These are phyloP conservation scores for Odontocerum albicorne DNA, from an alignment of 2,888 invertebrate species.

Conservation along the genomic window DNA sequence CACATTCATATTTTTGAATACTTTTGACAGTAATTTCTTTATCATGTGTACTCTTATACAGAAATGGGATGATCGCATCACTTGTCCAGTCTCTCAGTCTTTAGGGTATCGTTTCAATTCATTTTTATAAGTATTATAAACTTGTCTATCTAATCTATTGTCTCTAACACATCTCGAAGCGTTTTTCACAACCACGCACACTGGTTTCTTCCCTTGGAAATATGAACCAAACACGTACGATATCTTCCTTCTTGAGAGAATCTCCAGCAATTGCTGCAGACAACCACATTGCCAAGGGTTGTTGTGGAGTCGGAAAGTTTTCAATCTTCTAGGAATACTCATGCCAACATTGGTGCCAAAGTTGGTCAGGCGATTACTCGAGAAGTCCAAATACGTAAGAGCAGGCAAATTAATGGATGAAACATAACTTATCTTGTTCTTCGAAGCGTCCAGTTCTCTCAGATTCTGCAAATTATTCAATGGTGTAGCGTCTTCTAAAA, in stretches of 20 bases:
- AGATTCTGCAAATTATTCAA: slow-evolving; percentile 7
- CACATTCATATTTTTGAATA: too few relatives aligned
- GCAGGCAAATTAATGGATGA: slow-evolving; percentile 10
- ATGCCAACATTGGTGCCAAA: slow-evolving; percentile 20
- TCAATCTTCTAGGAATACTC: slow-evolving; percentile 24
- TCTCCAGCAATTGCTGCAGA: slow-evolving; percentile 22
- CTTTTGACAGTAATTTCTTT: too few relatives aligned
- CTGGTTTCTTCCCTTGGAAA: slow-evolving; percentile 29
- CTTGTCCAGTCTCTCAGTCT: too few relatives aligned
- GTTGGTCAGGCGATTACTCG: slow-evolving; percentile 26
- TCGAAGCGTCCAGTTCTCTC: slow-evolving; percentile 22
- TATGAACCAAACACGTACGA: slow-evolving; percentile 11
- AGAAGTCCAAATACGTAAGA: slow-evolving; percentile 22
- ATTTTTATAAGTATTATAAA: slow-evolving; percentile 18
- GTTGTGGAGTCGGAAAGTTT: slow-evolving; percentile 16
- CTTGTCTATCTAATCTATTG: slow-evolving; percentile 18
- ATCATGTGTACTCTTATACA: too few relatives aligned
- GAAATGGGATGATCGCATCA: too few relatives aligned
- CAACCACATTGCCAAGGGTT: slow-evolving; percentile 33
- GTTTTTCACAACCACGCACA: slow-evolving; percentile 22
- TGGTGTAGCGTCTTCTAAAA: slow-evolving; percentile 10
- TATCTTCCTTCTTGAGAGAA: slow-evolving; percentile 19
- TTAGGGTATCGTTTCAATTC: slow-evolving; percentile 20
- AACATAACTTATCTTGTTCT: slow-evolving; percentile 18
- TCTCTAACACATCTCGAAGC: slow-evolving; percentile 22